phyloP scores from a whole-genome alignment of 2,888 invertebrate genomes.

The Brachyopa scutellaris region DNA sequence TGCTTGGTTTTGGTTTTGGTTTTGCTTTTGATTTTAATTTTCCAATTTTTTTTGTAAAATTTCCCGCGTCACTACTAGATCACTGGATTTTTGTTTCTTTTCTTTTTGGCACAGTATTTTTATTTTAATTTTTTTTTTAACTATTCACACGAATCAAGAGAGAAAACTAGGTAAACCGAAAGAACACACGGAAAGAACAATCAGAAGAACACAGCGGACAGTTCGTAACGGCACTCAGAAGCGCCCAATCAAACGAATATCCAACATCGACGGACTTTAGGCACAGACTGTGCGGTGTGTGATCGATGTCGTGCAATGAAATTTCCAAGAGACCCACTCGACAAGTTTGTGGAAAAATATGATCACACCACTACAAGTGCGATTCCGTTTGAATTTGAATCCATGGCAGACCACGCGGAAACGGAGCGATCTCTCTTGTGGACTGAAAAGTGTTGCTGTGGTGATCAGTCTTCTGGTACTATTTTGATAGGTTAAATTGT shows the following conservation, averaged over 20 bases:
- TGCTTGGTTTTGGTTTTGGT: too few species aligned
- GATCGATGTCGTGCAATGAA: too few species aligned
- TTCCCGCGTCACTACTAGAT: constrained; percentile 41
- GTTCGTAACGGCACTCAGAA: constrained; percentile 51
- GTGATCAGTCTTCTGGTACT: too few species aligned
- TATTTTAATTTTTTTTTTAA: constrained; percentile 7
- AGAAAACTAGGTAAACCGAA: constrained; percentile 47
- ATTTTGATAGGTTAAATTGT: too few species aligned
- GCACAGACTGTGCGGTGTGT: constrained; percentile 47
- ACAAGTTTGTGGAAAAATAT: constrained; percentile 32
- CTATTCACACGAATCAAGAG: constrained; percentile 30
- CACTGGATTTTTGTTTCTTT: constrained; percentile 27
- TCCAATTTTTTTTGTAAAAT: constrained; percentile 11
- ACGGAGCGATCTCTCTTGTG: constrained; percentile 5
- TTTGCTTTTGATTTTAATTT: too few species aligned
- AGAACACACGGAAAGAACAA: constrained; percentile 32
- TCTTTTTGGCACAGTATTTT: constrained; percentile 41
- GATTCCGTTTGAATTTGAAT: constrained; percentile 12
- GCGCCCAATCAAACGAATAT: not conserved
- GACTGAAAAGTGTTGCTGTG: constrained; percentile 45
- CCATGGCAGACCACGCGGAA: constrained; percentile 34
- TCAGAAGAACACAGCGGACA: constrained; percentile 31
- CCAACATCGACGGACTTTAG: constrained; percentile 28
- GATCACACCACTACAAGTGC: constrained; percentile 26
- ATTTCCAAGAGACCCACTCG: constrained; percentile 39